A percentile compares a stretch with the other conserved stretches of the same genome.
Conservation (phyloP, 2,888 invertebrate genomes). For the Rhamphomyia laevipes region DNA sequence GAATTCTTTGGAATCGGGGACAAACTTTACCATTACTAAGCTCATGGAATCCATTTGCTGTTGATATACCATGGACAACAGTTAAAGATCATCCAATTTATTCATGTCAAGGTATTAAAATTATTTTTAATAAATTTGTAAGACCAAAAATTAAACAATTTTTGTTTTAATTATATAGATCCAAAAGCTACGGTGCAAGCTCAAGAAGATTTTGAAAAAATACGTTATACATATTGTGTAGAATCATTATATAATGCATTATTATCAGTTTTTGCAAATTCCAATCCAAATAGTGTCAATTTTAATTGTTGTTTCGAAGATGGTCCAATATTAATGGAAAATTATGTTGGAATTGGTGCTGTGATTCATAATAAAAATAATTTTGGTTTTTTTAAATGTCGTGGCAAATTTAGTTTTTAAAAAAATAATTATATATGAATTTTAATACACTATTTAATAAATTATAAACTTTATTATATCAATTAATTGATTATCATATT, state of each 20-base stretch:
- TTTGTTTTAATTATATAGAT: conserved; percentile 4
- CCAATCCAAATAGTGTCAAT: conserved; percentile 13
- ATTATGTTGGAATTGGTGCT: conserved; percentile 68
- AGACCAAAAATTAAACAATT: not conserved
- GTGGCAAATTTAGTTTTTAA: conserved; percentile 76
- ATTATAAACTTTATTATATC: no score
- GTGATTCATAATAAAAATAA: conserved; percentile 70
- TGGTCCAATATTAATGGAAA: conserved; percentile 62
- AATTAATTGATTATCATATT: no score
- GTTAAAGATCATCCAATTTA: conserved; percentile 70
- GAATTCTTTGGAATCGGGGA: conserved; percentile 67
- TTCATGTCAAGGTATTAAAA: conserved; percentile 52
- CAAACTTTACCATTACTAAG: conserved; percentile 52
- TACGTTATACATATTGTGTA: conserved; percentile 18
- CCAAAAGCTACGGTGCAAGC: conserved; percentile 12
- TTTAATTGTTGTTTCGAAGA: conserved; percentile 34
- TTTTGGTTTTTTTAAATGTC: conserved; percentile 76
- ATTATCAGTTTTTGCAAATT: conserved; percentile 19
- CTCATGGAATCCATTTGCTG: conserved; percentile 79
- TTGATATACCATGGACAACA: conserved; percentile 65
- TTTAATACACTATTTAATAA: no score
- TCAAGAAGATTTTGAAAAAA: conserved; percentile 15
- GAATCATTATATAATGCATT: conserved; percentile 25
- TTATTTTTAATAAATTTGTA: not conserved
- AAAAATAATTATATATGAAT: not conserved